Conservation (phyloP, 2,797 vertebrate genomes). For the Champsocephalus gunnari region DNA sequence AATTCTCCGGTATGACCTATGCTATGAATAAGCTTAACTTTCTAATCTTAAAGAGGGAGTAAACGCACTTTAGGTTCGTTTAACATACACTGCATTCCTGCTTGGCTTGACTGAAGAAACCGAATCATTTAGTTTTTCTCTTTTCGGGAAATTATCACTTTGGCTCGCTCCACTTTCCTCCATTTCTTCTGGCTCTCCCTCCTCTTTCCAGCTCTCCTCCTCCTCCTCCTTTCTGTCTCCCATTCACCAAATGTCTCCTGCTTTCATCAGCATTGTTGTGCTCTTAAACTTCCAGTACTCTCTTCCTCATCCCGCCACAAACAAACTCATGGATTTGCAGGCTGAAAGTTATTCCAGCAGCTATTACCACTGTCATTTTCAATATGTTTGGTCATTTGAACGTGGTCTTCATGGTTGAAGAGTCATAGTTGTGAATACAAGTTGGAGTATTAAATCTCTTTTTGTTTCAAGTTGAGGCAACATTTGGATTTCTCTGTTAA, state of each 20-base stretch:
- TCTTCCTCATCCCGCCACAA: background rate
- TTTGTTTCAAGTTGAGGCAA: background rate
- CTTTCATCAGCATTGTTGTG: slow-evolving; percentile 21
- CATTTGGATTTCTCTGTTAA: background rate
- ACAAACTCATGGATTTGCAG: slow-evolving; percentile 3
- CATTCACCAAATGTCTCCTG: slow-evolving; percentile 7
- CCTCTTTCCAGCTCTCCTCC: background rate
- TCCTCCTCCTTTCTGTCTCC: slow-evolving; percentile 9
- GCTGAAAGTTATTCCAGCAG: background rate
- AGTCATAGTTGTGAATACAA: slow-evolving; percentile 26
- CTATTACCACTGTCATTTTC: background rate
- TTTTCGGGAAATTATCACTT: slow-evolving; percentile 29
- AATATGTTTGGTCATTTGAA: slow-evolving; percentile 13
- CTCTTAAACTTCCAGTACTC: background rate
- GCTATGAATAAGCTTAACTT: background rate
- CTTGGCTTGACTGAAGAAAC: background rate
- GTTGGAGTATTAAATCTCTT: background rate
- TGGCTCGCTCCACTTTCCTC: slow-evolving; percentile 2
- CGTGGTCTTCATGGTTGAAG: slow-evolving; percentile 1
- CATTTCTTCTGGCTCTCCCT: slow-evolving; percentile 6
- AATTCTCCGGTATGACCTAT: background rate
- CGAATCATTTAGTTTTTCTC: slow-evolving; percentile 39
- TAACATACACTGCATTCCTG: slow-evolving; percentile 1
- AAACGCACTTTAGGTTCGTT: slow-evolving; percentile 6
- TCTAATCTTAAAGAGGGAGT: background rate